Conservation (phyloP, 2,113 vertebrate genomes). For the Hepsetus odoe region DNA sequence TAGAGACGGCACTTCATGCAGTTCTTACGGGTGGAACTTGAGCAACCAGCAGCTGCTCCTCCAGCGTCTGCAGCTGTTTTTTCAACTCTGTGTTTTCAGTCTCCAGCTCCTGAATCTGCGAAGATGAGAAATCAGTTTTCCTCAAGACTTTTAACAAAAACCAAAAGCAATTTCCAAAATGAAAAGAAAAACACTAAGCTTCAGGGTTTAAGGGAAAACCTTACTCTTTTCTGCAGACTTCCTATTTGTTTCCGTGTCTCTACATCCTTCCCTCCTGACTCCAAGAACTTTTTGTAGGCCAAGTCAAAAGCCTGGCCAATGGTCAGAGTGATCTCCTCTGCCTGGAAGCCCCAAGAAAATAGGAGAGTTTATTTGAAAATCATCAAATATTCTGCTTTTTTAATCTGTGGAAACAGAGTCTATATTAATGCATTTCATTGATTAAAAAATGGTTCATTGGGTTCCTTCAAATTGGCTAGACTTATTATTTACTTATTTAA, state of each 20-base stretch:
- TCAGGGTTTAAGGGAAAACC: constrained; percentile 53
- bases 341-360: constrained; percentile 69
- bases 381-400: no score
- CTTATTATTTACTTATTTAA: no score
- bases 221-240: constrained; percentile 92
- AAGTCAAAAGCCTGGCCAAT: constrained; percentile 98
- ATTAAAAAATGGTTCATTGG: no score
- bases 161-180: not conserved
- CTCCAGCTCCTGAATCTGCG: constrained; percentile 97
- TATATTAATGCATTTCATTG: no score
- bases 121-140: constrained; percentile 42
- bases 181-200: no score
- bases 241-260: constrained; percentile 98
- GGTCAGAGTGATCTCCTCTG: constrained; percentile 97
- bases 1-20: not conserved
- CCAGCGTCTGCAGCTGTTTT: constrained; percentile 92
- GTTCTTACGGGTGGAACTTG: constrained; percentile 87
- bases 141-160: not conserved
- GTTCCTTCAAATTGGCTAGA: no score
- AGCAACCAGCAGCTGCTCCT: constrained; percentile 88
- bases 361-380: no score
- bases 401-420: no score
- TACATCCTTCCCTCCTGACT: constrained; percentile 98
- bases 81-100: constrained; percentile 93
- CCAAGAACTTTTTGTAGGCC: constrained; percentile 98